These are phyloP conservation scores for Diaphora mendica DNA, from an alignment of 2,888 invertebrate species.

Conservation along the genomic window DNA sequence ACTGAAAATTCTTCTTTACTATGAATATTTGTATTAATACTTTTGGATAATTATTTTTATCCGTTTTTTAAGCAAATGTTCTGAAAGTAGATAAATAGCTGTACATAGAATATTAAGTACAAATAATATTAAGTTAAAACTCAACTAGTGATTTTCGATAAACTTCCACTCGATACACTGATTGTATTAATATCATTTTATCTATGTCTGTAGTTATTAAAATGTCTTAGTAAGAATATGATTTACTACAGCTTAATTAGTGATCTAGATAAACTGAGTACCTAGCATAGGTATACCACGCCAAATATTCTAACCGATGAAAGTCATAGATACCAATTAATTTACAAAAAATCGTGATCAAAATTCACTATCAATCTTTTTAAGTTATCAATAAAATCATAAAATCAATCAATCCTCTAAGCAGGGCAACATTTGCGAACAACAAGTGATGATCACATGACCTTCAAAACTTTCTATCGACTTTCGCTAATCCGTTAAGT, in stretches of 20 bases:
- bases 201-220: not conserved
- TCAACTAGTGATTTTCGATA: no score
- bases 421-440: constrained; percentile 49
- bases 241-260: not conserved
- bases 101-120: no score
- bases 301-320: not conserved
- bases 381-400: constrained; percentile 30
- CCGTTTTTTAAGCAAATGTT: no score
- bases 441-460: constrained; percentile 53
- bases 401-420: constrained; percentile 40
- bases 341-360: constrained; percentile 6
- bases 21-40: no score
- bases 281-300: not conserved
- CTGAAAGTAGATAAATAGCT: no score
- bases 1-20: no score
- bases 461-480: constrained; percentile 64
- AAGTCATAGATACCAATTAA: not conserved
- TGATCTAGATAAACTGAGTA: not conserved
- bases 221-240: not conserved
- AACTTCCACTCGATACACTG: no score
- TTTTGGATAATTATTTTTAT: no score
- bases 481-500: constrained; percentile 64
- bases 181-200: not conserved
- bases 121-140: no score
- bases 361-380: constrained; percentile 10